A percentile compares a stretch with the other conserved stretches of the same genome.
Conservation (phyloP, 2,113 vertebrate species). For the Trogon melanurus region DNA sequence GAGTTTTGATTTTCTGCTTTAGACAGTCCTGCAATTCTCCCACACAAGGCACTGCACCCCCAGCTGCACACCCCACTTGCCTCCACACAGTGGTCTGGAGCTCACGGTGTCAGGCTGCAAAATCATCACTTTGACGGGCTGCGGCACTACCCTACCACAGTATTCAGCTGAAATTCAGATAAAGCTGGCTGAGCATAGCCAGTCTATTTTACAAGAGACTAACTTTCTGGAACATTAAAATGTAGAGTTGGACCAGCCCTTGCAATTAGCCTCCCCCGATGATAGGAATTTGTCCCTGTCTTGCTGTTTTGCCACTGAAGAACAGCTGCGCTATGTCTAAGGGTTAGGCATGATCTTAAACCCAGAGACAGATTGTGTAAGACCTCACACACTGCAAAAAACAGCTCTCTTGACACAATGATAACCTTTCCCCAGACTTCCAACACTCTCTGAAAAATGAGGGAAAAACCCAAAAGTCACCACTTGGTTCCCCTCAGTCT, state of each 20-base stretch:
- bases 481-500: neutral
- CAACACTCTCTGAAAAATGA: neutral
- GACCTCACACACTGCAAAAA: neutral
- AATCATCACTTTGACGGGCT: neutral
- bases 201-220: neutral
- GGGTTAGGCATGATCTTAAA: neutral
- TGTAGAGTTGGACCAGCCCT: neutral
- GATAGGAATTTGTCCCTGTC: neutral
- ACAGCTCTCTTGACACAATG: fast-evolving
- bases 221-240: neutral
- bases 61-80: neutral
- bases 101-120: neutral
- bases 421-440: neutral
- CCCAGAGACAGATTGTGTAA: neutral
- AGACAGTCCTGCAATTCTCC: neutral
- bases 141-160: neutral
- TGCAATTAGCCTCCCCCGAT: neutral
- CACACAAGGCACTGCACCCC: neutral
- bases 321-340: neutral
- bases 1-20: neutral
- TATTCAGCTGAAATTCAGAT: neutral
- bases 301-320: neutral
- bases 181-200: neutral
- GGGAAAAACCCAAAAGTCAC: fast-evolving
- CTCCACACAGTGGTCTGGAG: fast-evolving